Evolutionary conservation across 1,140 invertebrate species (phyloP).

Genomic region (Archivesica marissinica): DNA sequence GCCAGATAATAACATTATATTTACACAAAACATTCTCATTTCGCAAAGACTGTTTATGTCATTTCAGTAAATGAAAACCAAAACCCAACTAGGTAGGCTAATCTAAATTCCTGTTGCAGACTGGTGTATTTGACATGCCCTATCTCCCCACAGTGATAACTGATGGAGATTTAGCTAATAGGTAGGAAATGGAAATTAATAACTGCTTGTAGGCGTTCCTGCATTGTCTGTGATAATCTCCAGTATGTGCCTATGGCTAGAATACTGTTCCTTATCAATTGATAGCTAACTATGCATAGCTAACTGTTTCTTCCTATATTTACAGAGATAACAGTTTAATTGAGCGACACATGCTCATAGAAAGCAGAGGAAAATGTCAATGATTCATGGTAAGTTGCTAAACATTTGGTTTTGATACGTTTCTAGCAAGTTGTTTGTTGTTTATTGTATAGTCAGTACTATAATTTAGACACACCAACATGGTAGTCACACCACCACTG

Average conservation of each 20-base stretch:
- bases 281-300: too few species aligned
- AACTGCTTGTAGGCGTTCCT: background rate
- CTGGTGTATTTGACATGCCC: conserved; percentile 10
- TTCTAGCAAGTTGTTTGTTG: background rate
- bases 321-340: background rate
- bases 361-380: background rate
- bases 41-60: background rate
- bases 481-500: background rate
- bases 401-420: too few species aligned
- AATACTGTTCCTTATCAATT: background rate
- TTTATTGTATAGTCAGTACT: background rate
- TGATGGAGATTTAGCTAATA: background rate
- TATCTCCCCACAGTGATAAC: conserved; percentile 11
- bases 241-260: background rate
- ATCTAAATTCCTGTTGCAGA: background rate
- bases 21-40: too few species aligned
- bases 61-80: background rate
- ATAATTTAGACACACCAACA: background rate
- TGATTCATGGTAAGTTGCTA: conserved; percentile 34
- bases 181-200: background rate
- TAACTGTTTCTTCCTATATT: background rate
- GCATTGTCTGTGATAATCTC: background rate
- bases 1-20: too few species aligned
- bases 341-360: background rate
- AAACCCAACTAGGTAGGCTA: background rate